Evolutionary conservation across 2,797 vertebrate species (phyloP).

Genomic region (Aldrovandia affinis): DNA sequence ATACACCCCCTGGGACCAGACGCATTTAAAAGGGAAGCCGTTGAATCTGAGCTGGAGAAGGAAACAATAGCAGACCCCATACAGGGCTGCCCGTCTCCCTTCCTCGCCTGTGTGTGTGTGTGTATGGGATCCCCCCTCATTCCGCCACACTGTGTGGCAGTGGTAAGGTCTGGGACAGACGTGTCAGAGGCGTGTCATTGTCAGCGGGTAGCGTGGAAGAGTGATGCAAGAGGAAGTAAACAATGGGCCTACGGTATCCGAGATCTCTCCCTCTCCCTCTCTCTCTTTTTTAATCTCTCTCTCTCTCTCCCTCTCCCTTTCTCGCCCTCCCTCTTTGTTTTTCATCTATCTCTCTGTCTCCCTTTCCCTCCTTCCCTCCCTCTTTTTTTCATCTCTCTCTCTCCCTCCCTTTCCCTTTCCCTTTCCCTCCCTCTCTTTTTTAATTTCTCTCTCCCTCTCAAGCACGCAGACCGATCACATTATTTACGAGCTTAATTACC

Average conservation of each 20-base stretch:
- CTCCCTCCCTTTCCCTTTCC: no score
- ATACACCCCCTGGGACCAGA: constrained; percentile 53
- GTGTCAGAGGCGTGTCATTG: not conserved
- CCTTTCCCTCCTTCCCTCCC: not conserved
- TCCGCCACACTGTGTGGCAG: not conserved
- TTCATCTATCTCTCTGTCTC: not conserved
- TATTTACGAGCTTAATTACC: not conserved
- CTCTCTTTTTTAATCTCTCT: constrained; percentile 2
- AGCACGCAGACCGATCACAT: not conserved
- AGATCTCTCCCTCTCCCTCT: constrained; percentile 15
- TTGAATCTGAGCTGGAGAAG: constrained; percentile 52
- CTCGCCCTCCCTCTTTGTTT: not conserved
- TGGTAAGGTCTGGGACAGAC: not conserved
- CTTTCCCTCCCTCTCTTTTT: not conserved
- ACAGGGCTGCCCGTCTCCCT: constrained; percentile 33
- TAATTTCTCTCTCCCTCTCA: not conserved
- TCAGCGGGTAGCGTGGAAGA: constrained; percentile 9
- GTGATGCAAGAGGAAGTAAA: constrained; percentile 4
- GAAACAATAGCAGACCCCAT: constrained; percentile 70
- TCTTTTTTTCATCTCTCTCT: fast-evolving
- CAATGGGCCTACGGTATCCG: not conserved
- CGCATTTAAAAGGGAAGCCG: constrained; percentile 72
- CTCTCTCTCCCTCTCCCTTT: not conserved
- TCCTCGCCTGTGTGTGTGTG: not conserved
- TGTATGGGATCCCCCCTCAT: not conserved